These are phyloP conservation scores for Diacarnus erythraeanus DNA, from an alignment of 37 sponge, comb jelly and placozoan genomes.

Conservation along the genomic window DNA sequence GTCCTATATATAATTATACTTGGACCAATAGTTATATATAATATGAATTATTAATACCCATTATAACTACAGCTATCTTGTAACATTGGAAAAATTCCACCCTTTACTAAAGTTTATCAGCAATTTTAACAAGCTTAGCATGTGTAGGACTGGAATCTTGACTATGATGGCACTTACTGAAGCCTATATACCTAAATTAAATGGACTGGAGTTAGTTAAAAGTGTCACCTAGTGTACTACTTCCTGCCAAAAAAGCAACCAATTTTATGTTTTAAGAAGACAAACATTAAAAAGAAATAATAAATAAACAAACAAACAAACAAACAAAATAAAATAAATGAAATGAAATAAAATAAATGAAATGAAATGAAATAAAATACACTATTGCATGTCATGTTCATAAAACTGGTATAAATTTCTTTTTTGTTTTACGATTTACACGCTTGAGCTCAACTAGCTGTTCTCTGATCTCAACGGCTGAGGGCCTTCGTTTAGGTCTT, in stretches of 20 bases:
- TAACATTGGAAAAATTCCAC: too few species aligned
- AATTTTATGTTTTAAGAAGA: neutral
- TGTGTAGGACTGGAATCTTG: too few species aligned
- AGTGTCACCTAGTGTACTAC: neutral
- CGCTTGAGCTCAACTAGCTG: neutral
- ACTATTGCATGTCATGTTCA: neutral
- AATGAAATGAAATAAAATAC: neutral
- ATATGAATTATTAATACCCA: too few species aligned
- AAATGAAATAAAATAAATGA: neutral
- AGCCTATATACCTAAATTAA: too few species aligned
- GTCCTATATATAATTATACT: too few species aligned
- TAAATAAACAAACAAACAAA: too few species aligned
- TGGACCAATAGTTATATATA: too few species aligned
- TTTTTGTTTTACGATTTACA: neutral
- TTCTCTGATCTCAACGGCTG: slow-evolving; percentile 19
- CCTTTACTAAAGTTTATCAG: too few species aligned
- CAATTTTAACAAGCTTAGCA: too few species aligned
- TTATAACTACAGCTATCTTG: too few species aligned
- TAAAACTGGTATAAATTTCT: neutral
- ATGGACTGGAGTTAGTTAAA: too few species aligned
- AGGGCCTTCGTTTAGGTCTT: slow-evolving; percentile 21
- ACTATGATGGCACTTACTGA: too few species aligned
- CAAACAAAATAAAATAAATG: neutral
- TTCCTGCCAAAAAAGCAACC: neutral
- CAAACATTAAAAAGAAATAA: neutral